Conservation (phyloP, 2,797 vertebrate genomes). For the Botia almorhae region DNA sequence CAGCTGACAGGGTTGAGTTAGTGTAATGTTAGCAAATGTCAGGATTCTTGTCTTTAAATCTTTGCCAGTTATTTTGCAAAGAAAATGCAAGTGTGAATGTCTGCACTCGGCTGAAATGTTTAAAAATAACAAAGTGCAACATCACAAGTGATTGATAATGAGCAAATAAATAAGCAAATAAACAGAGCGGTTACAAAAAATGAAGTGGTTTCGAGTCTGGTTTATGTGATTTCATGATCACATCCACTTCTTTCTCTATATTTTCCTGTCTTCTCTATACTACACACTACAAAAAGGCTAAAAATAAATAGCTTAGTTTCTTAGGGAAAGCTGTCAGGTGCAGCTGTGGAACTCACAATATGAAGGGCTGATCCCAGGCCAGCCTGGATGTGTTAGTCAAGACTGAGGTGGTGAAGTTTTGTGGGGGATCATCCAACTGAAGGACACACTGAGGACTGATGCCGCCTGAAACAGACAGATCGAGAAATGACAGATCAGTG, state of each 20-base stretch:
- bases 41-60: neutral
- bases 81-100: neutral
- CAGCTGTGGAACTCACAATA: slow-evolving; percentile 87
- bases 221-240: neutral
- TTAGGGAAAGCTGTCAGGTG: neutral
- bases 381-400: slow-evolving; percentile 76
- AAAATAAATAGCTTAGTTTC: slow-evolving; percentile 57
- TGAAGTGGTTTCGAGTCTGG: neutral
- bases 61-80: neutral
- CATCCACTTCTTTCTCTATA: slow-evolving; percentile 61
- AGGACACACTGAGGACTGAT: slow-evolving; percentile 79
- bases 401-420: slow-evolving; percentile 84
- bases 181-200: no score
- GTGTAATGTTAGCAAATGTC: neutral
- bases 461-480: slow-evolving; percentile 81
- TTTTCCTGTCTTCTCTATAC: slow-evolving; percentile 27
- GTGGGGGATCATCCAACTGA: slow-evolving; percentile 88
- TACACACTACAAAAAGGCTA: neutral
- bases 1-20: neutral
- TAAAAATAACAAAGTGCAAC: neutral
- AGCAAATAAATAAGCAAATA: no score
- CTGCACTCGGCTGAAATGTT: neutral
- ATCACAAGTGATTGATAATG: neutral
- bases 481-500: neutral
- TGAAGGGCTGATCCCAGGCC: slow-evolving; percentile 91